phyloP scores from a whole-genome alignment of 2,113 vertebrate genomes.

The Erythrocercus mccallii region DNA sequence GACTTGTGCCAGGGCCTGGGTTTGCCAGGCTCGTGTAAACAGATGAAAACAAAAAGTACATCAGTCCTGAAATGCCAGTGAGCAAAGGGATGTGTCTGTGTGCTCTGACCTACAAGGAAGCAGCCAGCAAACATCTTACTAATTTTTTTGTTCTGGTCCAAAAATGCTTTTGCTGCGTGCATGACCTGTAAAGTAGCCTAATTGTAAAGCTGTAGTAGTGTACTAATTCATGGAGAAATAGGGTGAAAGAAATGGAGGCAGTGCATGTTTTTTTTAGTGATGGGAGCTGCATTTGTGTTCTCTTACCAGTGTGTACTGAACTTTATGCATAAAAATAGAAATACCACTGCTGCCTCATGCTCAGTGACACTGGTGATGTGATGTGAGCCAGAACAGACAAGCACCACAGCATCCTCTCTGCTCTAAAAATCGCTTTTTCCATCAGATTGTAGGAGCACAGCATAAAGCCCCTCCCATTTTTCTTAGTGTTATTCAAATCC shows the following conservation, averaged over 20 bases:
- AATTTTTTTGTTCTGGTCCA: neutral
- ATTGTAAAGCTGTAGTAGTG: neutral
- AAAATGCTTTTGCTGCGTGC: neutral
- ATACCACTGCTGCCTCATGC: constrained; percentile 10
- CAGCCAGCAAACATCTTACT: neutral
- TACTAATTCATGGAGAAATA: neutral
- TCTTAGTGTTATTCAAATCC: neutral
- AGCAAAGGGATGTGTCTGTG: neutral
- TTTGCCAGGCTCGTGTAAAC: neutral
- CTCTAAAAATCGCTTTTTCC: neutral
- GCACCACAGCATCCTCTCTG: neutral
- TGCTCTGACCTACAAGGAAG: neutral
- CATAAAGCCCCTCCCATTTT: neutral
- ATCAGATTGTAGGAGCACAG: neutral
- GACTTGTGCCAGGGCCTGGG: neutral
- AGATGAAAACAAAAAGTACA: neutral
- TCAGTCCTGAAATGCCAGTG: neutral
- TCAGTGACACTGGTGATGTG: constrained; percentile 43
- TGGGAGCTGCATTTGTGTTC: neutral
- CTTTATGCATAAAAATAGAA: constrained; percentile 53
- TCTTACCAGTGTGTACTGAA: constrained; percentile 14
- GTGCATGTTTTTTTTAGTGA: neutral
- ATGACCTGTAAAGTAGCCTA: neutral
- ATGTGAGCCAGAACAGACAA: constrained; percentile 37
- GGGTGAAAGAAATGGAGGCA: neutral